A percentile compares a stretch with the other conserved stretches of the same genome.
Evolutionary conservation across 92 coral and sea anemone species (phyloP).

Genomic region (Bergia sp.): DNA sequence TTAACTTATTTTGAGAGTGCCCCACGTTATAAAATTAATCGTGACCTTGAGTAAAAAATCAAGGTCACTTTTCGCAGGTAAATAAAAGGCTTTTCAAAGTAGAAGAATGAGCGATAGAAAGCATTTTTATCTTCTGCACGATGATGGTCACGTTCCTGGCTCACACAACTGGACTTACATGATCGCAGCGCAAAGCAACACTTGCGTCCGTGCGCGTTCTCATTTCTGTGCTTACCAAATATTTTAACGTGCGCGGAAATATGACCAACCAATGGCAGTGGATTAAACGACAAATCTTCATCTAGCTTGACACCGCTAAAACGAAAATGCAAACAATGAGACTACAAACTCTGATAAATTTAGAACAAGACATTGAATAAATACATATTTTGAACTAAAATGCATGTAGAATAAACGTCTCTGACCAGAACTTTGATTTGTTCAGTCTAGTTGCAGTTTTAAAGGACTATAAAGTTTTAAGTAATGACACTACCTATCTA

Average conservation of each 20-base stretch:
- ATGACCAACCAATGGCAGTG: not conserved
- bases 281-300: not conserved
- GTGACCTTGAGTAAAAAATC: conserved; percentile 20
- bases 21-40: not conserved
- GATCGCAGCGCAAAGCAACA: not conserved
- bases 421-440: not conserved
- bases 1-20: not conserved
- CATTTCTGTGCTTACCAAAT: not conserved
- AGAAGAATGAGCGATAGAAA: not conserved
- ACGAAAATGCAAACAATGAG: not conserved
- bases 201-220: not conserved
- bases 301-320: not conserved
- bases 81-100: conserved; percentile 20
- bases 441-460: not conserved
- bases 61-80: conserved; percentile 10
- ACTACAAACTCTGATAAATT: conserved; percentile 7
- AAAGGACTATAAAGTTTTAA: not conserved
- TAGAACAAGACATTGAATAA: not conserved
- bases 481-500: not conserved
- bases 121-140: not conserved
- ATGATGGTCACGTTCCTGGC: not conserved
- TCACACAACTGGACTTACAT: not conserved
- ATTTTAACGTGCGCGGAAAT: not conserved
- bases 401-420: not conserved
- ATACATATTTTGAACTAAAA: not conserved